These are phyloP conservation scores for Bostrychus sinensis DNA, from an alignment of 2,113 vertebrate species.

Conservation along the genomic window DNA sequence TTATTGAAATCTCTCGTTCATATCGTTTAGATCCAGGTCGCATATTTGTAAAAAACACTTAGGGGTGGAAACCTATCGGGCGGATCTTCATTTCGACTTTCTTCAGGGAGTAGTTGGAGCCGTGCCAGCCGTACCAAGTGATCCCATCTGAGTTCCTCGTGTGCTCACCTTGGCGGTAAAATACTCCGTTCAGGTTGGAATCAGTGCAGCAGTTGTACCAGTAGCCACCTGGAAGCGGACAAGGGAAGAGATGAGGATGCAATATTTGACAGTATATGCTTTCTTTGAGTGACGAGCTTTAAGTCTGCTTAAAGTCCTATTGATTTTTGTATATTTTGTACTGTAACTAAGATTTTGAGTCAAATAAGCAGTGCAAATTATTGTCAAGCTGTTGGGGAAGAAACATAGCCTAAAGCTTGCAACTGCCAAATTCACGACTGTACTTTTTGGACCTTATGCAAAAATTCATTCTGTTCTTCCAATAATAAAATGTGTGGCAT, in stretches of 20 bases:
- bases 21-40: conserved; percentile 36
- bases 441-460: too few species aligned
- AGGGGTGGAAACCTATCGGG: conserved; percentile 85
- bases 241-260: neutral
- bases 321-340: too few species aligned
- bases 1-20: conserved; percentile 40
- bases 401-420: too few species aligned
- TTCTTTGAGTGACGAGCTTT: neutral
- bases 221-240: conserved; percentile 86
- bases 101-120: conserved; percentile 92
- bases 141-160: conserved; percentile 88
- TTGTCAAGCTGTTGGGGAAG: too few species aligned
- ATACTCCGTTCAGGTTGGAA: conserved; percentile 94
- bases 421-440: too few species aligned
- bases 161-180: conserved; percentile 89
- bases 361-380: too few species aligned
- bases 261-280: neutral
- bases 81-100: conserved; percentile 97
- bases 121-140: conserved; percentile 96
- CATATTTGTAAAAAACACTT: conserved; percentile 46
- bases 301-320: too few species aligned
- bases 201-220: conserved; percentile 99
- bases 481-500: too few species aligned
- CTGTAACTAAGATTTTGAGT: too few species aligned
- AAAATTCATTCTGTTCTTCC: too few species aligned